A percentile compares a stretch with the other conserved stretches of the same genome.
Evolutionary conservation across 2,797 vertebrate genomes (phyloP).

Genomic region (Tadarida brasiliensis): DNA sequence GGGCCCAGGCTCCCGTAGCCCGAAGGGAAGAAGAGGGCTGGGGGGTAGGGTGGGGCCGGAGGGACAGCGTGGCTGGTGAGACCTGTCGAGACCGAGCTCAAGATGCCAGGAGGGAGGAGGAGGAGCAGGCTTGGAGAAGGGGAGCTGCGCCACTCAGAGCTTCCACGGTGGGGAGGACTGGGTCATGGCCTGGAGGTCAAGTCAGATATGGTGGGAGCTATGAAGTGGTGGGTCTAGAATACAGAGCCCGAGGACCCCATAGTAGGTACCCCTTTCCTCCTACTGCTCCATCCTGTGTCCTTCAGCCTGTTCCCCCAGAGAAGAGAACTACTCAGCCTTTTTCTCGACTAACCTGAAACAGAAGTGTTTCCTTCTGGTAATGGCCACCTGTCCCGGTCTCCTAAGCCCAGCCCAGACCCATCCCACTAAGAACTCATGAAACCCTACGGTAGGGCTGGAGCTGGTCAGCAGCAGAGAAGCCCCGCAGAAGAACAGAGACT

Average conservation of each 20-base stretch:
- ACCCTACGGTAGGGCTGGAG: fast-evolving
- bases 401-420: neutral
- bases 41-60: neutral
- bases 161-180: neutral
- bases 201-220: neutral
- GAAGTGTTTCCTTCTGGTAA: conserved; percentile 16
- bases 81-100: neutral
- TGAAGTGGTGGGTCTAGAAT: neutral
- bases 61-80: neutral
- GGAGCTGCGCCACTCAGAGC: neutral
- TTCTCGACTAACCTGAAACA: neutral
- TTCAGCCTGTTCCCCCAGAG: neutral
- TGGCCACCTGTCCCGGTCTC: neutral
- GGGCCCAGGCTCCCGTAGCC: neutral
- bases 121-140: neutral
- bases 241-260: neutral
- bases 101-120: neutral
- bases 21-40: neutral
- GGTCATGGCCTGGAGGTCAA: neutral
- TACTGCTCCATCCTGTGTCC: neutral
- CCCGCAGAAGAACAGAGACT: neutral
- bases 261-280: neutral
- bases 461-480: neutral
- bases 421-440: neutral
- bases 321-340: neutral